phyloP scores from a whole-genome alignment of 53 echinoderm and acorn worm species.

The Luidia sarsii region DNA sequence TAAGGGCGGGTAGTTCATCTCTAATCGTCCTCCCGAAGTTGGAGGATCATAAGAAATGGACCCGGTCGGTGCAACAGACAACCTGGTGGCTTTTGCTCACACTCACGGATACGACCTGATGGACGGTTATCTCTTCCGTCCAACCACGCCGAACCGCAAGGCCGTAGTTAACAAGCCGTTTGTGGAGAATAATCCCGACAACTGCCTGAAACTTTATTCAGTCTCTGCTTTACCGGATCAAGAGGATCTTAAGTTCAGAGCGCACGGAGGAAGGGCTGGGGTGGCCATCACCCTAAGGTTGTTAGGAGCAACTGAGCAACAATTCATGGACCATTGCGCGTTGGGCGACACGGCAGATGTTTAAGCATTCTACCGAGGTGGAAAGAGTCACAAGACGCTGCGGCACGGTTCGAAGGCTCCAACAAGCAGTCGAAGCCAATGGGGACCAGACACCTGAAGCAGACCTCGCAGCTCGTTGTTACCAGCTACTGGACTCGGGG shows the following conservation, averaged over 20 bases:
- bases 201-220: too few species aligned
- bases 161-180: too few species aligned
- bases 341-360: constrained; percentile 9
- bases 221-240: too few species aligned
- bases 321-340: constrained; percentile 26
- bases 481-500: too few species aligned
- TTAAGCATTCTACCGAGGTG: constrained; percentile 9
- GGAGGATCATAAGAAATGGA: neutral
- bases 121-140: too few species aligned
- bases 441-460: too few species aligned
- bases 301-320: neutral
- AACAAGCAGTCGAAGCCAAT: too few species aligned
- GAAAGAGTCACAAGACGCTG: neutral
- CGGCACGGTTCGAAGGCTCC: neutral
- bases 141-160: neutral
- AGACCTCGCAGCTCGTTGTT: too few species aligned
- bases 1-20: neutral
- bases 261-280: neutral
- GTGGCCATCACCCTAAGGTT: constrained; percentile 7
- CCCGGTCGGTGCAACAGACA: neutral
- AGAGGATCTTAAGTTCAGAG: neutral
- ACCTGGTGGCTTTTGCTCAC: neutral
- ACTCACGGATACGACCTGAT: neutral
- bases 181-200: too few species aligned
- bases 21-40: neutral